A percentile compares a stretch with the other conserved stretches of the same genome.
Conservation (phyloP, 1,140 invertebrate species). For the Drosophila ambigua region DNA sequence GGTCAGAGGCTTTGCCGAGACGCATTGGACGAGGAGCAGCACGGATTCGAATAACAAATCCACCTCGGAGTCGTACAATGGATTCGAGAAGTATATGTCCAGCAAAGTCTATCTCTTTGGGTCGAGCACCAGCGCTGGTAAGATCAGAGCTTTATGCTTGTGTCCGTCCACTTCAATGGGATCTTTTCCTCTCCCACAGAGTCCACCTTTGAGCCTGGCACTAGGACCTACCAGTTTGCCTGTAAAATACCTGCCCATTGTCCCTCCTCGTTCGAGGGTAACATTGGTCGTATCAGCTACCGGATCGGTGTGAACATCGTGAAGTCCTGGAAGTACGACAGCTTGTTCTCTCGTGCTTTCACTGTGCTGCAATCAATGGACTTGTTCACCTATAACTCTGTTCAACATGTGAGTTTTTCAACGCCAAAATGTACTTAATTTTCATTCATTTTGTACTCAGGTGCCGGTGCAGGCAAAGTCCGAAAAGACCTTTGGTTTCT, state of each 20-base stretch:
- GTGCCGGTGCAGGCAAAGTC: slow-evolving; percentile 46
- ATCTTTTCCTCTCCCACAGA: slow-evolving; percentile 9
- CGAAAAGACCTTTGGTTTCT: slow-evolving; percentile 70
- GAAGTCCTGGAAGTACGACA: slow-evolving; percentile 90
- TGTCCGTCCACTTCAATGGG: too few relatives aligned
- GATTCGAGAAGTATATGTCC: slow-evolving; percentile 71
- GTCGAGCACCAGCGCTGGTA: slow-evolving; percentile 41
- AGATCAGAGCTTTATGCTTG: neutral
- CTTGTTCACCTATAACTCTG: slow-evolving; percentile 86
- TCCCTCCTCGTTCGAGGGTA: slow-evolving; percentile 89
- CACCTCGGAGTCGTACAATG: slow-evolving; percentile 37
- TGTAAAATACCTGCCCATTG: slow-evolving; percentile 85
- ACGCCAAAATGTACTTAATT: neutral
- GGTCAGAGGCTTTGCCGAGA: slow-evolving; percentile 63
- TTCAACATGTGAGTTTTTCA: slow-evolving; percentile 46
- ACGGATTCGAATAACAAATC: slow-evolving; percentile 37
- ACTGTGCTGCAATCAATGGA: slow-evolving; percentile 89
- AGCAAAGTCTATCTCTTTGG: slow-evolving; percentile 61
- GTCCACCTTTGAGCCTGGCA: slow-evolving; percentile 77
- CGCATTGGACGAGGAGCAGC: slow-evolving; percentile 56
- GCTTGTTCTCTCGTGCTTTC: slow-evolving; percentile 88
- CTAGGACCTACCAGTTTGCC: slow-evolving; percentile 86
- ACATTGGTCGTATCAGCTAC: slow-evolving; percentile 88
- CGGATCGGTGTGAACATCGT: slow-evolving; percentile 87
- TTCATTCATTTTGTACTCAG: neutral